These are phyloP conservation scores for Psittacula cyanocephala DNA, from an alignment of 2,113 vertebrate species.

Conservation along the genomic window DNA sequence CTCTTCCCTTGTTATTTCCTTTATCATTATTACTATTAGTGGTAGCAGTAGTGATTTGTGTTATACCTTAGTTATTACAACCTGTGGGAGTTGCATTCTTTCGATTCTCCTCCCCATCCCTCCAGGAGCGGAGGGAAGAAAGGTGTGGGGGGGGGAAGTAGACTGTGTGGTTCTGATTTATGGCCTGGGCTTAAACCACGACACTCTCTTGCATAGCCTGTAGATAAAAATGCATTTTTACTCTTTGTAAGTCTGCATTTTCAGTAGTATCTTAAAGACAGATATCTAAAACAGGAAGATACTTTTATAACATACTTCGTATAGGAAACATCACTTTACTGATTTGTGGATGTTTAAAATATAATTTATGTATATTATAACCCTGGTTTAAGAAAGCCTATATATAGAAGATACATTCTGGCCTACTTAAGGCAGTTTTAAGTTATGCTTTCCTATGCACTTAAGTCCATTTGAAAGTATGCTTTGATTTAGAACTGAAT, in stretches of 20 bases:
- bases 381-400: background rate
- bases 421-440: background rate
- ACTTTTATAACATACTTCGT: background rate
- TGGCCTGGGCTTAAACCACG: too few species aligned
- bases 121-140: too few species aligned
- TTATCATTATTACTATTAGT: too few species aligned
- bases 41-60: too few species aligned
- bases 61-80: too few species aligned
- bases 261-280: background rate
- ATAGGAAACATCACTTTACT: background rate
- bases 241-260: background rate
- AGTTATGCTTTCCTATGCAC: background rate
- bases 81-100: too few species aligned
- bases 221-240: background rate
- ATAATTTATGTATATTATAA: background rate
- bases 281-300: background rate
- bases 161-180: too few species aligned
- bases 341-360: background rate
- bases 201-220: background rate
- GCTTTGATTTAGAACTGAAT: background rate
- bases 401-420: background rate
- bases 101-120: too few species aligned
- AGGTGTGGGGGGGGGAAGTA: too few species aligned
- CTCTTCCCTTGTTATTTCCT: too few species aligned
- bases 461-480: background rate